A percentile compares a stretch with the other conserved stretches of the same genome.
These are phyloP conservation scores for Mus musculus DNA, from an alignment of 2,113 vertebrate genomes.

Conservation along the genomic window DNA sequence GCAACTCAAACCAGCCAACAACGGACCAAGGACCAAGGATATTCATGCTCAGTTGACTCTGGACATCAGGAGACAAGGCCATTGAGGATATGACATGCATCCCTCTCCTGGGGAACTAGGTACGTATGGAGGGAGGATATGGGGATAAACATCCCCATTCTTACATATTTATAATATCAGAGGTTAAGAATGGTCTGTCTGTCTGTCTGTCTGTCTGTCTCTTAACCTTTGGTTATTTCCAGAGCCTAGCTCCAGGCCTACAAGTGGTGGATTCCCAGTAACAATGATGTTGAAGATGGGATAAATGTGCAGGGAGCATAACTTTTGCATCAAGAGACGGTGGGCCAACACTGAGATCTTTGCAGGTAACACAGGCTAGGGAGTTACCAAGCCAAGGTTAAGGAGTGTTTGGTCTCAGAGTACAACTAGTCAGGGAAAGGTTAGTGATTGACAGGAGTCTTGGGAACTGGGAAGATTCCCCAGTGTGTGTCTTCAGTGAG, in stretches of 20 bases:
- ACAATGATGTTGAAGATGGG: background rate
- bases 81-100: background rate
- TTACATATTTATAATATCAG: background rate
- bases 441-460: background rate
- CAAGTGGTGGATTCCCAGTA: background rate
- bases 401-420: background rate
- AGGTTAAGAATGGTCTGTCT: background rate
- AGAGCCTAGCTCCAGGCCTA: background rate
- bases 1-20: constrained; percentile 21
- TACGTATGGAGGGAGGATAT: fast-evolving
- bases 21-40: background rate
- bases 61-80: background rate
- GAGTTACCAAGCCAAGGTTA: background rate
- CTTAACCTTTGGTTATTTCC: background rate
- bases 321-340: background rate
- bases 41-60: constrained; percentile 21
- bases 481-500: background rate
- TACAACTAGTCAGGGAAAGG: background rate
- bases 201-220: background rate
- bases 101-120: background rate
- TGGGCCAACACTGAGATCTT: background rate
- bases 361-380: background rate
- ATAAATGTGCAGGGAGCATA: background rate
- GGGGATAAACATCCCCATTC: background rate
- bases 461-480: background rate